Base-by-base conservation (phyloP, 2,113 vertebrate genomes). In the Propithecus coquereli region DNA sequence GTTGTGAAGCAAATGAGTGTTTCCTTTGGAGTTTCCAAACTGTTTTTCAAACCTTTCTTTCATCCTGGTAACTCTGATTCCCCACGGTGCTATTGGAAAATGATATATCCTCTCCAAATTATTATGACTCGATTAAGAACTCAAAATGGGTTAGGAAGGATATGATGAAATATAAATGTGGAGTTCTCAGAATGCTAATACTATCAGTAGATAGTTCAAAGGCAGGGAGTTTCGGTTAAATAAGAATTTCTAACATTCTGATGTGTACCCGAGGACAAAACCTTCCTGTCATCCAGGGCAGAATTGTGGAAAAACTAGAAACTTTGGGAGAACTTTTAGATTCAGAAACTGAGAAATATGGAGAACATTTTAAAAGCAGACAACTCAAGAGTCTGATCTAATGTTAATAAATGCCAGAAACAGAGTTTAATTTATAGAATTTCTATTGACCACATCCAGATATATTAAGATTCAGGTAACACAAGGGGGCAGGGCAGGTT, bases 81-180 rank as follows among this genome's bases (percentile, higher is more conserved):
- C 73, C 86, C 27, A 18, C 11, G 23, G 92, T 89, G 74, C 90
- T 91, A 68, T 30, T 91, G 57, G 87, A 93, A 97, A 95, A 95
- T 92, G 89, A 97, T 73, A 85, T 61, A 91, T 94, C 84, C 40
- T 95, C 45, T 93, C 66, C 73, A 85, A 95, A 82, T 95, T 90
- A 95, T 89, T 94, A 79, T 61, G 54, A 95, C 59, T 97, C 88
- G 6, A 59, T 96, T 92, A 96, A 83, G 91, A 97, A 89, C 85
- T 96, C 93, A 94, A 81, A 95, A 91, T 94, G 77, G 84, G 65
- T 79, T 94, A 65, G 20, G 70, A 37, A 91, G 22, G 43, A 91
- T 66, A 82, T 70, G 76, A 71, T 79, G 86, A 89, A 91, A 83
- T 65, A 87, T n/a, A 81, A 94, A 81, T 34, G 90, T 87, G 30